Base-by-base conservation (phyloP, 1,140 invertebrate species). In the Aporrectodea caliginosa region DNA sequence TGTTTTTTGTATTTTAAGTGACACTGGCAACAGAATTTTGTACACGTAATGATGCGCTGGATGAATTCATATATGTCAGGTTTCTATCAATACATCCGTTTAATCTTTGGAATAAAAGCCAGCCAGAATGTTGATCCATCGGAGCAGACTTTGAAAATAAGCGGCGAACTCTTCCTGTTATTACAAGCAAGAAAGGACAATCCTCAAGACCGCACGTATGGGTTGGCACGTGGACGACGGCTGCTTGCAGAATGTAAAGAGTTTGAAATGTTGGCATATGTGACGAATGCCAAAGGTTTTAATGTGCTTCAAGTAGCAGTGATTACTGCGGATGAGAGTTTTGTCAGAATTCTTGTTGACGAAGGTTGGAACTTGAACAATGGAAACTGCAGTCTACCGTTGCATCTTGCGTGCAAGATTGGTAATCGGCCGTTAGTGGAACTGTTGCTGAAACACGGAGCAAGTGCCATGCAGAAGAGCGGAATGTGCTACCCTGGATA, bases 401-500 rank as follows among this genome's bases (percentile, higher is more conserved):
- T 84, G 16, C 86, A 87, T 79, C 73, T 87, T 27, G 84, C 86
- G 14, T 83, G 84, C 14, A 81, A 81, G 75, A 75, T 84, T 0
- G 86, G 86, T 14, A 72, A 85, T 73, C 35, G 69, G 1, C 58
- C 80, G 14, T 79, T 87, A n/a, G 79, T 87, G 0, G 33, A 85
- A 76, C 33, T 80, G 32, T 73, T 87, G 70, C 73, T 86, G 27
- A 71, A 81, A 2, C 73, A 80, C 78, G 83, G 85, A n/a, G 82
- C 81, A 2, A 79, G 79, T 1, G 73, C 82, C 2, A 77, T 79
- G 35, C 78, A 78, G 35, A 71, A 71, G 31, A 72, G 78, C 16
- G 86, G 85, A 16, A 83, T 87, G 79, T 87, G 86, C 76, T 87
- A 83, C 71, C 86, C 86, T 1, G 79, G 82, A 12, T 73, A 80